phyloP scores from a whole-genome alignment of 2,888 invertebrate genomes.

The Acronicta leporina region DNA sequence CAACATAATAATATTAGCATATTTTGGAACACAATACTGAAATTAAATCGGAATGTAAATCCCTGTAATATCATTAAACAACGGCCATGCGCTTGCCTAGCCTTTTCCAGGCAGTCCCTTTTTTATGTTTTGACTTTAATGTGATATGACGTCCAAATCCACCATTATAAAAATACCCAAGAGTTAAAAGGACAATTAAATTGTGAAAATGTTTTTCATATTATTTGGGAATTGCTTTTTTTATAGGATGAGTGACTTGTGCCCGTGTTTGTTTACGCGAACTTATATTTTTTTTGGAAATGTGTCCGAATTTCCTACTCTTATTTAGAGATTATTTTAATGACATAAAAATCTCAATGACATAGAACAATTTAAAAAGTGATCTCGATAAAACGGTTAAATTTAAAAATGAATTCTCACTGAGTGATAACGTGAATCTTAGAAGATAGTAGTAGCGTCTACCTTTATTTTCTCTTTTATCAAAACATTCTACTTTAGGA shows the following conservation, averaged over 20 bases:
- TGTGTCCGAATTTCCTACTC: no score
- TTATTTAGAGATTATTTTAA: no score
- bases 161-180: conserved; percentile 52
- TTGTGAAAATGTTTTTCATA: conserved; percentile 42
- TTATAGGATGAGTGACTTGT: conserved; percentile 11
- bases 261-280: conserved; percentile 7
- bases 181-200: conserved; percentile 53
- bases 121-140: conserved; percentile 59
- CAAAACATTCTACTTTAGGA: no score
- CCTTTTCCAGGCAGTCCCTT: no score
- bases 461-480: no score
- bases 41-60: conserved; percentile 64
- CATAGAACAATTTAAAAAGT: no score
- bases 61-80: conserved; percentile 63
- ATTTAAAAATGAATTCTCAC: no score
- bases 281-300: background rate
- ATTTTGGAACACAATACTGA: conserved; percentile 51
- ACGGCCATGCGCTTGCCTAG: conserved; percentile 36
- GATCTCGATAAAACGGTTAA: no score
- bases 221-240: conserved; percentile 31
- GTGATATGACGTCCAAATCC: conserved; percentile 54
- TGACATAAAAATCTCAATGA: no score
- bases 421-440: no score
- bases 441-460: no score
- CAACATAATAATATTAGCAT: conserved; percentile 50